Evolutionary conservation across 2,888 invertebrate genomes (phyloP).

Genomic region (Thereva nobilitata): DNA sequence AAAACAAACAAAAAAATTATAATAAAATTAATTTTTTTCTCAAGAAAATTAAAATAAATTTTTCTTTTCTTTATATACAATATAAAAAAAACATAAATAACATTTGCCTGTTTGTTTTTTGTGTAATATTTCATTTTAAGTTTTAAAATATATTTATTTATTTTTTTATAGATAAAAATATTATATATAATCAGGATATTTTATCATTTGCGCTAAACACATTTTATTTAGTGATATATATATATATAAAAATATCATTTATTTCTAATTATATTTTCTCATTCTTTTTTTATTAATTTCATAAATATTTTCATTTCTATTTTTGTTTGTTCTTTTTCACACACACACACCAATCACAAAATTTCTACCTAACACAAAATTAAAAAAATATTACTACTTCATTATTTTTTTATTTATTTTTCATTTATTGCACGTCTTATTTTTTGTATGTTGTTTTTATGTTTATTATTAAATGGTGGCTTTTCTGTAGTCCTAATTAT

Average conservation of each 20-base stretch:
- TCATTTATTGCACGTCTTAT: too few relatives aligned
- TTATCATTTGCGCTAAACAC: slow-evolving; percentile 33
- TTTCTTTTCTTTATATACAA: not conserved
- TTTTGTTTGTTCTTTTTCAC: too few relatives aligned
- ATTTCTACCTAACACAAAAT: too few relatives aligned
- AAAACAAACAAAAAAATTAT: slow-evolving; percentile 18
- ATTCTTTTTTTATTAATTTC: not conserved
- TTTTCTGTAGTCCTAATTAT: too few relatives aligned
- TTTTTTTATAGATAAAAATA: not conserved
- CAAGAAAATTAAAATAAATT: slow-evolving; percentile 10
- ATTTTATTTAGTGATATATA: not conserved
- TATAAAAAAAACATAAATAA: not conserved
- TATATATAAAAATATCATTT: not conserved
- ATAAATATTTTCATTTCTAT: too few relatives aligned
- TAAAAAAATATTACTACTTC: too few relatives aligned
- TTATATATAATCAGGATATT: not conserved
- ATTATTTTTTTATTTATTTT: too few relatives aligned
- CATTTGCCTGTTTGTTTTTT: not conserved
- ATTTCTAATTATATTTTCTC: not conserved
- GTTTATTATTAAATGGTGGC: too few relatives aligned
- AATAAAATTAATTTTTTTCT: slow-evolving; percentile 6
- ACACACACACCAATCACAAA: too few relatives aligned
- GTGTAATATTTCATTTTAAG: not conserved
- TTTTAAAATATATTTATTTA: slow-evolving; percentile 11
- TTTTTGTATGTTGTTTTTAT: too few relatives aligned